Base-by-base conservation (phyloP, 2,888 invertebrate genomes). In the Eugnorisma glareosa region DNA sequence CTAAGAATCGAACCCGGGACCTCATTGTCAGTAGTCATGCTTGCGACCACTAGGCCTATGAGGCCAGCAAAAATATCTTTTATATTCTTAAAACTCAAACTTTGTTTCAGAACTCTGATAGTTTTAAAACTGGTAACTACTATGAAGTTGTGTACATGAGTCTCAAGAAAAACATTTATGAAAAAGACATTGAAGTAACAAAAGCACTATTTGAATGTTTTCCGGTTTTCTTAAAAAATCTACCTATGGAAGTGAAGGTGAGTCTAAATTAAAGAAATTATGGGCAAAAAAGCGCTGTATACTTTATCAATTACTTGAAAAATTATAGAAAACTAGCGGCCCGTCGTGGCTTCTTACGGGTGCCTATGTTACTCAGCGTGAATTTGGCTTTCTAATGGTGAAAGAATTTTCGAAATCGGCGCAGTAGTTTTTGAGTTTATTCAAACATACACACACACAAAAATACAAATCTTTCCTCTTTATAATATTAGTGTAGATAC, bases 141-240 rank as follows among this genome's bases (percentile, higher is more conserved):
- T 95, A 95, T 91, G 96, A 96, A 89, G 95, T 96, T 24, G 89
- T 96, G 51, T 94, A 94, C 78, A 90, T 88, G 43, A 92, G 90
- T 71, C 82, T 96, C 5, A 93, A 91, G 67, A 94, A 93, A 81
- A 85, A 89, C 24, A 84, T 93, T 28, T 45, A 86, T 69, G 94
- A 94, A 61, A 94, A 93, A 83, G 93, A 95, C 84, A 82, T 92
- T 21, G 91, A 93, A 84, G 86, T 94, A 2, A 94, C 94, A 43
- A 91, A 91, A 72, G 82, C 93, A 67, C 90, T 93, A 7, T 89
- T 93, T 67, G 84, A 91, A 43, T 94, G 94, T 83, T 85, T 94
- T 15, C 74, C 92, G 63, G 84, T 91, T 74, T 89, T 95, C 67
- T 87, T 94, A 35, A 89, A 89, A 80, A 85, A 92, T 64, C 72